Evolutionary conservation across 2,113 vertebrate genomes (phyloP), one percentile per base, ranked within the genome.

Genomic region (Acanthochromis polyacanthus): DNA sequence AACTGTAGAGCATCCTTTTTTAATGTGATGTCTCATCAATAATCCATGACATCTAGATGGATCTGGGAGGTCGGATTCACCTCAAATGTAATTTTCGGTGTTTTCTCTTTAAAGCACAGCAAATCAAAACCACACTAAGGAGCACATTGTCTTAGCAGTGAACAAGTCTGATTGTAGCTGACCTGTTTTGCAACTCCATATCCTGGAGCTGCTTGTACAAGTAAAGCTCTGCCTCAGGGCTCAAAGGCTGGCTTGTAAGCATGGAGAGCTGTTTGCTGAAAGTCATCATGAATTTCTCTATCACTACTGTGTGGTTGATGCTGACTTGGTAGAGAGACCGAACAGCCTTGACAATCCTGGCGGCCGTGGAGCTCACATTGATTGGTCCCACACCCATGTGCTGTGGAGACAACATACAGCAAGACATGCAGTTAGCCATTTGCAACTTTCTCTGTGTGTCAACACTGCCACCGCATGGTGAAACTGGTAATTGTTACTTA

Each of bases 391-490:
- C 53, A 25, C 30, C 62, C 63, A 74, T 67, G 56, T 72, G 59
- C 91, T 93, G 86, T 78, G 77, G 38, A 82, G 28, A 86, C 28
- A 84, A 86, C 32, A 88, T 3, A 71, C 9, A 82, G 36, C 45
- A 10, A 82, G 45, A 79, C 19, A 70, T 51, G 15, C 22, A 56
- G 46, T 56, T n/a, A 84, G 22, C 9, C 11, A 38, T 6, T 30
- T 16, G 40, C 23, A 23, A 19, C 17, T 65, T 71, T 62, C 52
- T 58, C 16, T 57, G 57, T 81, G 81, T 71, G 48, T 75, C 76
- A 81, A 92, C 85, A 93, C 84, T 93, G 88, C 89, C 91, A 90
- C 71, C 93, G 81, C 89, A 92, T 93, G 93, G 89, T 63, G 1
- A 65, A 56, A 55, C 4, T 43, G 9, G 75, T 53, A 25, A 55